Evolutionary conservation across 1,140 invertebrate species (phyloP), one percentile per base, ranked within the genome.

Genomic region (Goniozus legneri): DNA sequence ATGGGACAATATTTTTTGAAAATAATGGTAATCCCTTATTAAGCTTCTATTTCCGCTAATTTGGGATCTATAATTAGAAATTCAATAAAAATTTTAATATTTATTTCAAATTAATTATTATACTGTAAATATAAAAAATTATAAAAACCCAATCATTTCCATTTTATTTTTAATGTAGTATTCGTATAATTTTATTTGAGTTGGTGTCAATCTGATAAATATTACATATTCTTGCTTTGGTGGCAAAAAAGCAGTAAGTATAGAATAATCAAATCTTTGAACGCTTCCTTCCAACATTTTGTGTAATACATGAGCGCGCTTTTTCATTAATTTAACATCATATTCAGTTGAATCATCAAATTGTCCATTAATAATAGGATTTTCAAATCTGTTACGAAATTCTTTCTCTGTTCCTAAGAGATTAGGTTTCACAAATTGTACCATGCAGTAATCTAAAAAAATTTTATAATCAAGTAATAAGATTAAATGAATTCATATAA

Each of bases 171-270:
- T 2, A 33, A 83, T 52, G 50, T 84, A 93, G 56, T 85, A 74
- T 47, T 85, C 78, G 67, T 98, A 98, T n/a, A 98, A 70, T 58
- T 88, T 82, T 10, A 87, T 82, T 75, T 99, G 97, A 0, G 89
- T 64, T 12, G 89, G 84, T 0, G 88, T 84, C 7, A 98, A 71
- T 27, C 87, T 84, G 1, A 98, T 85, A 56, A 87, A 89, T 13
- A 99, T 80, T 0, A 96, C 92, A 73, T 95, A 98, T 76, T 99
- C 97, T 60, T 91, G 84, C 69, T 98, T 98, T 0, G 91, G 89
- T 8, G 95, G 95, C 45, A 99, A 71, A 66, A 92, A 95, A 7
- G 92, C 91, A 15, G 86, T 89, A 37, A 99, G 73, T 35, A 95
- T 92, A 1, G 84, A 86, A 69, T 96, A 97, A 77, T 98, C 96